phyloP scores from a whole-genome alignment of 2,113 vertebrate species.

The Patagioenas fasciata region DNA sequence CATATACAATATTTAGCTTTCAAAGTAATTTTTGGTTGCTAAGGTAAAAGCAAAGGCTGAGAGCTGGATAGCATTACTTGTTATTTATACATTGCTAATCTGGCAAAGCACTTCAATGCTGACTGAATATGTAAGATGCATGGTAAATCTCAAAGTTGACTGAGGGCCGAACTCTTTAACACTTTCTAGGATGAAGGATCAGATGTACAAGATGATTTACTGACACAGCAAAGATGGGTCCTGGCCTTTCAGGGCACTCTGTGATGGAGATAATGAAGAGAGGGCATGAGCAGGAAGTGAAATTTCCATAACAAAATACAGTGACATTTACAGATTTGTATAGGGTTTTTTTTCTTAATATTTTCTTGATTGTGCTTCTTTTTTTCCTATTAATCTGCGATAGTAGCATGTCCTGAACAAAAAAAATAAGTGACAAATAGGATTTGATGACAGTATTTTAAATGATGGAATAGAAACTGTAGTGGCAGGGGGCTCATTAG shows the following conservation, averaged over 20 bases:
- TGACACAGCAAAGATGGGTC: neutral
- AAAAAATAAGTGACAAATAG: neutral
- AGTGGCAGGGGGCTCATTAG: neutral
- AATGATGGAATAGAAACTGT: neutral
- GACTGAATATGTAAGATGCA: neutral
- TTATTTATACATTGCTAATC: neutral
- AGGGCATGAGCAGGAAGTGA: neutral
- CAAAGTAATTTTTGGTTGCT: neutral
- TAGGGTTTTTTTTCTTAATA: neutral
- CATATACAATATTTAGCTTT: neutral
- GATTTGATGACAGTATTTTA: neutral
- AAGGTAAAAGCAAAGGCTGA: neutral
- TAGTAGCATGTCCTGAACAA: neutral
- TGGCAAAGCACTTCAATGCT: neutral
- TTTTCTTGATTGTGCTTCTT: conserved; percentile 9
- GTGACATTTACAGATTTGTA: neutral
- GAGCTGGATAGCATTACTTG: neutral
- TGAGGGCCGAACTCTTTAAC: neutral
- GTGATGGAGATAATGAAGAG: neutral
- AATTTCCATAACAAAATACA: neutral
- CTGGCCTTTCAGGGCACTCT: neutral
- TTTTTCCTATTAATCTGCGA: neutral
- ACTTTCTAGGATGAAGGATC: neutral
- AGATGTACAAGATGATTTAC: neutral
- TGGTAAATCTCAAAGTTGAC: neutral